These are phyloP conservation scores for Silurus meridionalis DNA, from an alignment of 2,113 vertebrate species.

Conservation along the genomic window DNA sequence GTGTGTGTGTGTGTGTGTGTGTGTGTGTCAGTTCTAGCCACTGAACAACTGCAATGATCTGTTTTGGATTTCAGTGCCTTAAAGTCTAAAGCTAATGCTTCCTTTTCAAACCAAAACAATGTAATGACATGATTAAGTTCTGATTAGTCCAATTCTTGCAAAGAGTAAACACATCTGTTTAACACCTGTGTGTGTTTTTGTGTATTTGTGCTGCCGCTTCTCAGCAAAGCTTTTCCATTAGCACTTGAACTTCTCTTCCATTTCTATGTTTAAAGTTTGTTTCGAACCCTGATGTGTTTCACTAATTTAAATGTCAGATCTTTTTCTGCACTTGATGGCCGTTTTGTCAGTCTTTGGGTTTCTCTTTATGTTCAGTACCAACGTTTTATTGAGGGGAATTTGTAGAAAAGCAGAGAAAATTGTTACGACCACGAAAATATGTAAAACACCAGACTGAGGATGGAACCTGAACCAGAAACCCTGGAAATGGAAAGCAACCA, in stretches of 20 bases:
- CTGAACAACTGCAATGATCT: not conserved
- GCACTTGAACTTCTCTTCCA: not conserved
- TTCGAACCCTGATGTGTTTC: not conserved
- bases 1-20: no score
- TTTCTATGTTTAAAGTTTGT: not conserved
- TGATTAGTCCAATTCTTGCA: not conserved
- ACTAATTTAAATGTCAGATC: not conserved
- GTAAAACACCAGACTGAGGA: no score
- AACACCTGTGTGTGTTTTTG: no score
- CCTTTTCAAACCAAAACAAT: not conserved
- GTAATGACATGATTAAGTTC: not conserved
- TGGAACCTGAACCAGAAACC: no score
- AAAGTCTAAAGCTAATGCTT: not conserved
- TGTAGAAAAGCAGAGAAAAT: no score
- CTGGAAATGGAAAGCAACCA: not conserved
- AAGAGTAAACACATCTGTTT: not conserved
- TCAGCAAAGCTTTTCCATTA: not conserved
- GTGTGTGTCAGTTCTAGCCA: not conserved
- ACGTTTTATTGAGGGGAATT: no score
- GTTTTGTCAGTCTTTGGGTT: not conserved
- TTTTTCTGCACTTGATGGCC: not conserved
- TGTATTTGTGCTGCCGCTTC: not conserved
- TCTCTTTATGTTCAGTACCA: no score
- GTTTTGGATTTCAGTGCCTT: no score
- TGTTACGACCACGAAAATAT: no score